Evolutionary conservation across 2,113 vertebrate species (phyloP).

Genomic region (Callithrix jacchus): DNA sequence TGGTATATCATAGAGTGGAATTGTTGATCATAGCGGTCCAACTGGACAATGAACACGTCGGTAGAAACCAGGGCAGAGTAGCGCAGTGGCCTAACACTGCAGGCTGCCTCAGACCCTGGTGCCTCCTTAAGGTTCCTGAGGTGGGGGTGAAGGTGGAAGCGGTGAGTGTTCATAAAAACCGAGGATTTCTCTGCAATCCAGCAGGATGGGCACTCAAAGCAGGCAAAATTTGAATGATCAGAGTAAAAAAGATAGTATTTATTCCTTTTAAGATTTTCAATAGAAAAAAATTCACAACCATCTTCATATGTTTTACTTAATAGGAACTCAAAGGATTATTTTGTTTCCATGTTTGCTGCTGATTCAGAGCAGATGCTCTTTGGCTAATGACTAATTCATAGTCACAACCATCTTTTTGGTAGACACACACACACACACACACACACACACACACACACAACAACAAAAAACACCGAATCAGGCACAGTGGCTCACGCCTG

Average conservation of each 20-base stretch:
- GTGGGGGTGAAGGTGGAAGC: not conserved
- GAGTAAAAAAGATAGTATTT: not conserved
- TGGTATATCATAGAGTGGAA: not conserved
- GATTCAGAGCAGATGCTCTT: not conserved
- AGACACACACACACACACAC: not conserved
- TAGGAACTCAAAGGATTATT: not conserved
- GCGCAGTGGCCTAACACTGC: too few species aligned
- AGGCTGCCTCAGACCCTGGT: not conserved
- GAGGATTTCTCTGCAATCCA: not conserved
- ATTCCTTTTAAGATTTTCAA: not conserved
- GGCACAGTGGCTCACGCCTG: too few species aligned
- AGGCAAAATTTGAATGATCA: not conserved
- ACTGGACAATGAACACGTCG: not conserved
- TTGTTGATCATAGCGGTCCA: not conserved
- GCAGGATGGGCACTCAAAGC: not conserved
- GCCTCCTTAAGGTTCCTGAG: not conserved
- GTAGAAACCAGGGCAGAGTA: not conserved
- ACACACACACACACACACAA: too few species aligned
- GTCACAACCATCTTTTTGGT: not conserved
- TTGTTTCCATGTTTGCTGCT: not conserved
- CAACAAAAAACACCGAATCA: not conserved
- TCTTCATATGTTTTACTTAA: not conserved
- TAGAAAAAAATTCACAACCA: not conserved
- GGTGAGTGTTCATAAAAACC: not conserved
- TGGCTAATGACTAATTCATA: not conserved